Conservation (phyloP, 53 echinoderm and acorn worm species). For the Holothuria scabra region DNA sequence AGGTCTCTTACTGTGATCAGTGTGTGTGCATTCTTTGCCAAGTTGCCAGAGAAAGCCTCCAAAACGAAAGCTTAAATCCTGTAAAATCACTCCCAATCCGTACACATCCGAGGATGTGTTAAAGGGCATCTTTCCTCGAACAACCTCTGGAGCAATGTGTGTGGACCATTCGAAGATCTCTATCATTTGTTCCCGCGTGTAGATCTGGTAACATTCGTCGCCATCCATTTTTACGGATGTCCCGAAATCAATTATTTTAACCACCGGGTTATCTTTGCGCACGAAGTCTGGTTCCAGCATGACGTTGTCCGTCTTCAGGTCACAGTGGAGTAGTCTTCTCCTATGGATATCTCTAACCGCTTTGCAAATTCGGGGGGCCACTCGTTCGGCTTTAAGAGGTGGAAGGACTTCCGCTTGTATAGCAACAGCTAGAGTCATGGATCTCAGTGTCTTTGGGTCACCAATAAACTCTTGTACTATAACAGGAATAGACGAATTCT, state of each 20-base stretch:
- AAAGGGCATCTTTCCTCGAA: neutral
- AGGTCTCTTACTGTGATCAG: neutral
- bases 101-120: neutral
- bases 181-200: neutral
- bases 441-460: neutral
- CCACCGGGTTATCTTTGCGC: neutral
- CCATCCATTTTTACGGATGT: neutral
- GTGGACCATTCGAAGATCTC: neutral
- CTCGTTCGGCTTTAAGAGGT: neutral
- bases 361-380: neutral
- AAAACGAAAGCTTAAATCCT: neutral
- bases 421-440: neutral
- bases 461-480: slow-evolving; percentile 32
- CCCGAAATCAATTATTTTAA: slow-evolving; percentile 23
- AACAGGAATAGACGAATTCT: neutral
- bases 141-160: slow-evolving; percentile 19
- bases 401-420: neutral
- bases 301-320: slow-evolving; percentile 15
- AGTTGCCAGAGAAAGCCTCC: neutral
- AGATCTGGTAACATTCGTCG: neutral
- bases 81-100: neutral
- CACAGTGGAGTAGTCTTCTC: slow-evolving; percentile 12
- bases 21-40: neutral
- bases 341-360: slow-evolving; percentile 2
- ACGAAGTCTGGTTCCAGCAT: slow-evolving; percentile 5